These are phyloP conservation scores for Nilaparvata lugens DNA, from an alignment of 1,140 invertebrate species.

Conservation along the genomic window DNA sequence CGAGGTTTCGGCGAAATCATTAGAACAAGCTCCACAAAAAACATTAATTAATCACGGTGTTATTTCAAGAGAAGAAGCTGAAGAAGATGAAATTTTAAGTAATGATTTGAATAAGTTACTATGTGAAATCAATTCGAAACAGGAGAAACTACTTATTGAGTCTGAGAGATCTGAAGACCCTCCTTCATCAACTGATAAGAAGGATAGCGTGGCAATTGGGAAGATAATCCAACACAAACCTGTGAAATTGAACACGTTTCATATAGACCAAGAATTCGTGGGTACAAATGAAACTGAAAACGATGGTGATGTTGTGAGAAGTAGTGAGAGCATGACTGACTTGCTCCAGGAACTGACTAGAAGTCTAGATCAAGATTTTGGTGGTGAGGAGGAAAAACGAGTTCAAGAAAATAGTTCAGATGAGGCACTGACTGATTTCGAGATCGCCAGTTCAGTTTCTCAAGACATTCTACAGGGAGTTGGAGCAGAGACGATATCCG, in stretches of 20 bases:
- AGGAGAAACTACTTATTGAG: not conserved
- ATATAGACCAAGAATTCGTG: not conserved
- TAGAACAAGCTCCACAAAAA: not conserved
- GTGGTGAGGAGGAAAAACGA: not conserved
- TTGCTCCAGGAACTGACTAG: conserved; percentile 21
- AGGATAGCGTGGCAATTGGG: conserved; percentile 2
- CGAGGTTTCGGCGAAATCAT: not conserved
- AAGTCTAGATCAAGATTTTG: conserved; percentile 23
- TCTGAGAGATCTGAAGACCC: not conserved
- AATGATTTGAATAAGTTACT: conserved; percentile 20
- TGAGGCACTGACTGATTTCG: not conserved
- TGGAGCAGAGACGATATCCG: not conserved
- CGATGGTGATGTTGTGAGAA: not conserved
- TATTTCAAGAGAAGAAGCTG: conserved; percentile 20
- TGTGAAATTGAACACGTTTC: conserved; percentile 11
- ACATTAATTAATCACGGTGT: conserved; percentile 11
- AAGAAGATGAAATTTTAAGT: conserved; percentile 21
- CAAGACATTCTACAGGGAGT: too few species aligned
- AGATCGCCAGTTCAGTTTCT: not conserved
- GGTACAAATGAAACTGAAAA: conserved; percentile 2
- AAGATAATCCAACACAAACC: conserved; percentile 14
- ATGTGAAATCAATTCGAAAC: not conserved
- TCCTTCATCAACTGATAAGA: not conserved
- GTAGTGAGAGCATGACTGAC: conserved; percentile 21
- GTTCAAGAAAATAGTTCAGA: not conserved